A percentile compares a stretch with the other conserved stretches of the same genome.
Conservation (phyloP, 2,113 vertebrate genomes). For the Siphamia tubifer region DNA sequence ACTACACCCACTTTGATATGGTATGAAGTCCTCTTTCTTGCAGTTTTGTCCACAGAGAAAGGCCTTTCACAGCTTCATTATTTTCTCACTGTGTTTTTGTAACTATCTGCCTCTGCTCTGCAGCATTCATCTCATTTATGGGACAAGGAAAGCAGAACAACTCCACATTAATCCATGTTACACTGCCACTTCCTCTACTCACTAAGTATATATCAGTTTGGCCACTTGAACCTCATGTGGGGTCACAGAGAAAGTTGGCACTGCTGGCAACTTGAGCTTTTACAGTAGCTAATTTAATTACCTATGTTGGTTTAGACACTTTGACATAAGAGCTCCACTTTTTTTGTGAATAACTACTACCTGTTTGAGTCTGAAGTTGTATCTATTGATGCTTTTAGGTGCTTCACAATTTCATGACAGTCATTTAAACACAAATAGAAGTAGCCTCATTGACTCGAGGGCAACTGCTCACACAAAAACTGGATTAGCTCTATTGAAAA, state of each 20-base stretch:
- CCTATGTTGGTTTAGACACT: too few relatives aligned
- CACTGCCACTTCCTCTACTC: not conserved
- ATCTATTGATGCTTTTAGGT: not conserved
- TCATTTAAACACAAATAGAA: not conserved
- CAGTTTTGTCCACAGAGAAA: not conserved
- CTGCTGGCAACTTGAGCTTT: not conserved
- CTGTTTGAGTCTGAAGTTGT: not conserved
- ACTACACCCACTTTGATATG: not conserved
- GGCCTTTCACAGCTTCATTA: not conserved
- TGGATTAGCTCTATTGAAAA: not conserved
- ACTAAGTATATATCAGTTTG: too few relatives aligned
- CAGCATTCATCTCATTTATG: slow-evolving; percentile 13
- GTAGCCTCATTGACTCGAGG: not conserved
- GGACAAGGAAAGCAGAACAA: slow-evolving; percentile 16
- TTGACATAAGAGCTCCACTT: not conserved
- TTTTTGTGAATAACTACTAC: too few relatives aligned
- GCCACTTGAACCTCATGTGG: slow-evolving; percentile 1
- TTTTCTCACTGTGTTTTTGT: not conserved
- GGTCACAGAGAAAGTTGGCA: not conserved
- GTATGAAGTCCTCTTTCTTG: not conserved
- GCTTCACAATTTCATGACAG: not conserved
- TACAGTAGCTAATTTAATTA: not conserved
- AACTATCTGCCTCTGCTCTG: slow-evolving; percentile 11
- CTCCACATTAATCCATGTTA: not conserved
- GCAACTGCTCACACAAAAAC: not conserved